Percentiles rank a stretch among this genome's conserved stretches.
Conservation (phyloP, 1,140 invertebrate genomes). For the Tetraneura akinire region DNA sequence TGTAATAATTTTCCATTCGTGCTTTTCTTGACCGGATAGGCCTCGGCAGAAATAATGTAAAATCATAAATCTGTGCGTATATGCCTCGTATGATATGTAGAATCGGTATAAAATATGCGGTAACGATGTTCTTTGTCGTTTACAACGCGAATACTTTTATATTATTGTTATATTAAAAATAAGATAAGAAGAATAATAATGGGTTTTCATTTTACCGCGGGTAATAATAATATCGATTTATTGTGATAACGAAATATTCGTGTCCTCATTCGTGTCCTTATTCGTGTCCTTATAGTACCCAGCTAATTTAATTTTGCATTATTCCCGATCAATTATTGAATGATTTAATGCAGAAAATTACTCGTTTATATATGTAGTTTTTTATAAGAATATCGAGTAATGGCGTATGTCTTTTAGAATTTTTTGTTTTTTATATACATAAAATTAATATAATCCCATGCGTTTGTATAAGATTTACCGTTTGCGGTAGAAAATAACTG, state of each 20-base stretch:
- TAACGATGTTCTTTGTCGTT: conserved; percentile 1
- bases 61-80: neutral
- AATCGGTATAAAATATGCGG: neutral
- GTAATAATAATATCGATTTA: conserved; percentile 1
- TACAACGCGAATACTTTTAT: neutral
- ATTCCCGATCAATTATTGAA: no score
- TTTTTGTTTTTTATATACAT: no score
- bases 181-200: conserved; percentile 17
- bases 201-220: neutral
- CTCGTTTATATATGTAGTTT: no score
- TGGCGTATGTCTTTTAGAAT: no score
- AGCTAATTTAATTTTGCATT: neutral
- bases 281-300: neutral
- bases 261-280: neutral
- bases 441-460: no score
- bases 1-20: neutral
- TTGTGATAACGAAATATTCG: neutral
- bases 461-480: no score
- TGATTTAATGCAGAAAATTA: no score
- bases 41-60: neutral
- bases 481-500: no score
- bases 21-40: neutral
- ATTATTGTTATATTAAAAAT: no score
- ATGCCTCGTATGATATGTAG: neutral
- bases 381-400: no score